Evolutionary conservation across 2,113 vertebrate species (phyloP).

Genomic region (Burhinus bistriatus): DNA sequence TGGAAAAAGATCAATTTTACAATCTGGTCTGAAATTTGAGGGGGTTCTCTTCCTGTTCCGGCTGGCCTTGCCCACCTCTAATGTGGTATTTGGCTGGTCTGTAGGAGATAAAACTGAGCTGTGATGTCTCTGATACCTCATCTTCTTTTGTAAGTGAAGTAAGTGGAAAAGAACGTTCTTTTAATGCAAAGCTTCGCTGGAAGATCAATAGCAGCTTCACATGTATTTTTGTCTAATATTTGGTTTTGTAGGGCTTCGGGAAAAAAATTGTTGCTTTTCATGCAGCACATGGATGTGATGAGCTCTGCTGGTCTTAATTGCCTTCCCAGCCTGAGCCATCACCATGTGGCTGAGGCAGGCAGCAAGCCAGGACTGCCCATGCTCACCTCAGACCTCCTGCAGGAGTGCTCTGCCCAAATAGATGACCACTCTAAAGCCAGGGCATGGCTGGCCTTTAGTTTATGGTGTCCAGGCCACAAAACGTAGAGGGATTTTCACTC

Average conservation of each 20-base stretch:
- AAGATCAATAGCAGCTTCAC: conserved; percentile 64
- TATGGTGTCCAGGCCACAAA: background rate
- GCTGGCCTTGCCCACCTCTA: background rate
- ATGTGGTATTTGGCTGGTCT: background rate
- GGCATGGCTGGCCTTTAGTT: background rate
- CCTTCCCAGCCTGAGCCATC: background rate
- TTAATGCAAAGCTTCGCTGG: background rate
- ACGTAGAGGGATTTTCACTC: background rate
- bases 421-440: background rate
- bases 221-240: conserved; percentile 55
- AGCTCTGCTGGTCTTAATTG: background rate
- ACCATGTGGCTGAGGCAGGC: background rate
- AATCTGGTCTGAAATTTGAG: background rate
- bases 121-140: background rate
- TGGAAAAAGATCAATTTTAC: background rate
- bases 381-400: background rate
- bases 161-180: background rate
- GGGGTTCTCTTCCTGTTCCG: background rate
- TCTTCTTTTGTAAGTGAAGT: conserved; percentile 23
- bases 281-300: background rate
- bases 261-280: conserved; percentile 32
- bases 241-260: conserved; percentile 31
- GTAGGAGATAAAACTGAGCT: background rate
- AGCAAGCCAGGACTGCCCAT: background rate
- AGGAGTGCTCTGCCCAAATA: background rate